These are phyloP conservation scores for Agrotis segetum DNA, from an alignment of 2,888 invertebrate genomes.

Conservation along the genomic window DNA sequence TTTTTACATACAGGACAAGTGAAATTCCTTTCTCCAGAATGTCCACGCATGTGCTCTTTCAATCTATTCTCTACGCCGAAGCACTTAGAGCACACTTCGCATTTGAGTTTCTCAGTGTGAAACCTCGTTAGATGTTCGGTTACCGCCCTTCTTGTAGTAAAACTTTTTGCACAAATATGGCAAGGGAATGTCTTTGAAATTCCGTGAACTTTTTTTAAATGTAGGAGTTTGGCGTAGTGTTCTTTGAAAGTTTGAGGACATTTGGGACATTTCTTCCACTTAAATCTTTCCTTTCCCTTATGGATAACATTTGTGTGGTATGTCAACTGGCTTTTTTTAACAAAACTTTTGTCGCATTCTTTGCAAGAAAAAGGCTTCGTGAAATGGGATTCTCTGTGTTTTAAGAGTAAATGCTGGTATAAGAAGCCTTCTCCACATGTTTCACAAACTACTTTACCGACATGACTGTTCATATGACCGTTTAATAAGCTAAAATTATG, in stretches of 20 bases:
- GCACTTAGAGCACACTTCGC: slow-evolving; percentile 84
- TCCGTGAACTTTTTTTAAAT: slow-evolving; percentile 76
- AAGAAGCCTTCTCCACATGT: slow-evolving; percentile 77
- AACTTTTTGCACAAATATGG: slow-evolving; percentile 71
- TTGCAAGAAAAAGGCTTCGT: slow-evolving; percentile 73
- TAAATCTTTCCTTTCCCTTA: slow-evolving; percentile 70
- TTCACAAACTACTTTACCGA: slow-evolving; percentile 80
- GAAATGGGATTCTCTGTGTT: slow-evolving; percentile 75
- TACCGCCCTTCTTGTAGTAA: slow-evolving; percentile 70
- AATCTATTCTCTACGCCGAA: slow-evolving; percentile 85
- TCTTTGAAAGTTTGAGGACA: slow-evolving; percentile 76
- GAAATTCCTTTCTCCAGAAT: slow-evolving; percentile 81
- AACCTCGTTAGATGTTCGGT: slow-evolving; percentile 76
- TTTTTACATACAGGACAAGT: slow-evolving; percentile 83
- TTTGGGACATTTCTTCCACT: slow-evolving; percentile 72
- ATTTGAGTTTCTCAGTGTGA: slow-evolving; percentile 85
- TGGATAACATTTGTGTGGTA: slow-evolving; percentile 83
- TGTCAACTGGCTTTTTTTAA: slow-evolving; percentile 82
- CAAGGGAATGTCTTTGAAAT: slow-evolving; percentile 72
- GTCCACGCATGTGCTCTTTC: slow-evolving; percentile 80
- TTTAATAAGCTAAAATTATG: slow-evolving; percentile 74
- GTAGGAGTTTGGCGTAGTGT: slow-evolving; percentile 75
- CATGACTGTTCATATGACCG: slow-evolving; percentile 77
- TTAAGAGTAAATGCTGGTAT: slow-evolving; percentile 73
- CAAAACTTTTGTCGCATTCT: slow-evolving; percentile 79